Evolutionary conservation across 2,113 vertebrate species (phyloP), one percentile per base, ranked within the genome.

Genomic region (Planiliza haematocheilus): DNA sequence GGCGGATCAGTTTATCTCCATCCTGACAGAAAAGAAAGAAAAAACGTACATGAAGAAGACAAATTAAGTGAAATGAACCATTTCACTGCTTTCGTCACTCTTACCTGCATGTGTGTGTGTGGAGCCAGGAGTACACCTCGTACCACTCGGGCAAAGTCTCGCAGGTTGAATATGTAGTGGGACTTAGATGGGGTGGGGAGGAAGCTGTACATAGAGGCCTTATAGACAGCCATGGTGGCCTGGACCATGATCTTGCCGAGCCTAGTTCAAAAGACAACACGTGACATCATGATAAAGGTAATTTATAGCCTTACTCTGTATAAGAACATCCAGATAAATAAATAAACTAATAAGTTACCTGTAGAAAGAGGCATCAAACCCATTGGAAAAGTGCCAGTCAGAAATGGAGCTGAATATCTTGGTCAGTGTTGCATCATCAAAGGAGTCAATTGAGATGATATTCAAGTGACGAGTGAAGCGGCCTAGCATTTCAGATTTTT

Each of bases 151-250:
- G 95, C 93, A 86, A 98, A 98, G 85, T 98, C 97, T 14, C 96
- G 84, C 10, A 98, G 91, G 80, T 98, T 98, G 80, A 98, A 98
- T 80, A 98, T 91, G 24, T 98, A 98, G 83, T 98, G 97, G 36
- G 96, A 98, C 91, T 98, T 98, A 1, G 96, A 96, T 61, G 97
- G 97, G 14, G 96, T 98, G 53, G 97, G 96, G 37, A 98, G 92
- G 87, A 98, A 98, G 62, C 90, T 95, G 45, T 93, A 89, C 39
- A 97, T 94, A 0, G 95, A 86, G 59, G 94, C 87, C 85, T 95
- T 96, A 70, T 97, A 98, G 68, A 98, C 93, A 3, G 73, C 83
- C 83, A 94, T 95, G 1, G 96, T 98, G 0, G 97, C 96, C 41
- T 98, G 95, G 18, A 98, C 94, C 94, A 97, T 82, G 68, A 95